Percentiles rank a stretch among this genome's conserved stretches.
Evolutionary conservation across 53 echinoderm and acorn worm genomes (phyloP).

Genomic region (Holothuria scabra): DNA sequence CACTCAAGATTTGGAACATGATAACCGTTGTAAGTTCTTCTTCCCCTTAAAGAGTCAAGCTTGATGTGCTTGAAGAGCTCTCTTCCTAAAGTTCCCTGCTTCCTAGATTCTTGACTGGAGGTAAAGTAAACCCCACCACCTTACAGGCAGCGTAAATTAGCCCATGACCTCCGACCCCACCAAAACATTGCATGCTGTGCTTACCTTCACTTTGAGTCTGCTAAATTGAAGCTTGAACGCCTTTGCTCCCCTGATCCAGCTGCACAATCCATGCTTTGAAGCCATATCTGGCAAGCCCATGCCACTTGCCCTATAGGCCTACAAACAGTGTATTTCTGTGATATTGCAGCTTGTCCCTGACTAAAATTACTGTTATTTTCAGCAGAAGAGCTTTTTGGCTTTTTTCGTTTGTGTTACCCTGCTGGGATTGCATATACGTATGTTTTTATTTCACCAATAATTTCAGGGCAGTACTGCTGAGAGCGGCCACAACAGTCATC

Average conservation of each 20-base stretch:
- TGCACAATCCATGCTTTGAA: slow-evolving; percentile 6
- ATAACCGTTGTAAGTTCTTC: slow-evolving; percentile 28
- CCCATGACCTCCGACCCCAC: slow-evolving; percentile 45
- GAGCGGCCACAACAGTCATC: no score
- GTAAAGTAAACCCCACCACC: slow-evolving; percentile 42
- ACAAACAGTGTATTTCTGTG: slow-evolving; percentile 13
- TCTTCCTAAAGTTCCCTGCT: slow-evolving; percentile 17
- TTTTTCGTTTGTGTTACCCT: slow-evolving; percentile 24
- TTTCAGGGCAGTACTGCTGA: neutral
- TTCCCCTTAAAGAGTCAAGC: slow-evolving; percentile 16
- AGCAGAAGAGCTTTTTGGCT: no score
- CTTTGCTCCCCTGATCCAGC: slow-evolving; percentile 4
- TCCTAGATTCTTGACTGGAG: slow-evolving; percentile 35
- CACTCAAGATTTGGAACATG: slow-evolving; percentile 20
- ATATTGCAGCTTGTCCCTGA: slow-evolving; percentile 31
- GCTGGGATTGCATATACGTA: slow-evolving; percentile 30
- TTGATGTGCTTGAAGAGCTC: slow-evolving; percentile 26
- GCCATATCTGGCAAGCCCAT: neutral
- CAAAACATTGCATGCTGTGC: slow-evolving; percentile 42
- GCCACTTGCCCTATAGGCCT: slow-evolving; percentile 37
- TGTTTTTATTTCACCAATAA: slow-evolving; percentile 16
- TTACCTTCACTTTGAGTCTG: slow-evolving; percentile 43
- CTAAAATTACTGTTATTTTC: neutral
- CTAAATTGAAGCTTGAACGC: slow-evolving; percentile 30
- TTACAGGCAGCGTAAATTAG: slow-evolving; percentile 43